phyloP scores from a whole-genome alignment of 2,888 invertebrate species.

The Cremastinae sp. region DNA sequence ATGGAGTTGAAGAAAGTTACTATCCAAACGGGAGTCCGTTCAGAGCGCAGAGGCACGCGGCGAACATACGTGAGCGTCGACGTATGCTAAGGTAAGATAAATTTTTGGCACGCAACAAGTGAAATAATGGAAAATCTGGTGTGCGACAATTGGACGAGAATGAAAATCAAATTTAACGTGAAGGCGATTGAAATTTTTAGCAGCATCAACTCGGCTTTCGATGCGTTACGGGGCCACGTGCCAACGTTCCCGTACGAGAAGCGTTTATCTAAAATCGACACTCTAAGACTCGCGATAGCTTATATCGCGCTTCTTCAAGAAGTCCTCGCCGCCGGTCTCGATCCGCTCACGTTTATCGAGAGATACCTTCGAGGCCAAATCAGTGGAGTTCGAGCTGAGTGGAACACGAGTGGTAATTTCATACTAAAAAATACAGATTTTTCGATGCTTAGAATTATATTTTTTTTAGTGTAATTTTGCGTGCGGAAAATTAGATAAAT shows the following conservation, averaged over 20 bases:
- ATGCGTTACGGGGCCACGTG: conserved; percentile 97
- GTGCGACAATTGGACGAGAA: background rate
- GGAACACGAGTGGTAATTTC: conserved; percentile 96
- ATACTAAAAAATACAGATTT: too few species aligned
- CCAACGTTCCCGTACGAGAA: conserved; percentile 99
- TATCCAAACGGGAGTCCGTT: conserved; percentile 89
- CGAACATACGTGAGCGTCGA: conserved; percentile 97
- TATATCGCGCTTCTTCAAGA: conserved; percentile 97
- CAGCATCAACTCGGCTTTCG: conserved; percentile 99
- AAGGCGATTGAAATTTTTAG: conserved; percentile 84
- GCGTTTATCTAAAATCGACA: conserved; percentile 98
- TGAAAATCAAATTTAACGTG: conserved; percentile 65
- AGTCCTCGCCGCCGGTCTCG: conserved; percentile 90
- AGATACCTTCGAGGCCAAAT: conserved; percentile 94
- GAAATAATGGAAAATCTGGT: background rate
- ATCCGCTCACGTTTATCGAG: conserved; percentile 96
- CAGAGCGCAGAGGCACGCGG: conserved; percentile 94
- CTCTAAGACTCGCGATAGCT: conserved; percentile 96
- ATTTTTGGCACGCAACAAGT: conserved; percentile 23
- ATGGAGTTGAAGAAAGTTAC: conserved; percentile 81
- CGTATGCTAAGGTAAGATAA: conserved; percentile 95
- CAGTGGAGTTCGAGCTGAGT: conserved; percentile 92
- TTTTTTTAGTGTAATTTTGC: too few species aligned
- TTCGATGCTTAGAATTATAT: too few species aligned
- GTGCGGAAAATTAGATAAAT: too few species aligned